phyloP scores from a whole-genome alignment of 2,888 invertebrate species.

The Entomobrya proxima region DNA sequence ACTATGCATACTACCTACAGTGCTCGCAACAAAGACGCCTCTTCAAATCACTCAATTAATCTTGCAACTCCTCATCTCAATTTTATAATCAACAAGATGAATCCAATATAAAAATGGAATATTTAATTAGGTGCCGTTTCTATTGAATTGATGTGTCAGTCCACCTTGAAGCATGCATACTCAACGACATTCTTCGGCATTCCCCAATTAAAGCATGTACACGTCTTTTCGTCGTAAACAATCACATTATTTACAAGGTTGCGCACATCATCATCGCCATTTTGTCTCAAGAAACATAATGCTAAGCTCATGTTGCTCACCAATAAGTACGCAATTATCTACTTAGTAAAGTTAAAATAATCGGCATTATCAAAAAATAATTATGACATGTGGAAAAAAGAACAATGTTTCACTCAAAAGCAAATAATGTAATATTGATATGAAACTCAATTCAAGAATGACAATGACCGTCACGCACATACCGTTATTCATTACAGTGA shows the following conservation, averaged over 20 bases:
- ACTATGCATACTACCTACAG: not conserved
- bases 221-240: not conserved
- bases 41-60: not conserved
- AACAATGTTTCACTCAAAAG: not conserved
- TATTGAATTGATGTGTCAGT: slow-evolving; percentile 34
- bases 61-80: not conserved
- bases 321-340: not conserved
- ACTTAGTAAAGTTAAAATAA: too few relatives aligned
- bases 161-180: slow-evolving; percentile 34
- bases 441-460: not conserved
- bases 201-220: slow-evolving; percentile 21
- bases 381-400: not conserved
- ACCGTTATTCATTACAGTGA: slow-evolving; percentile 71
- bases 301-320: too few relatives aligned
- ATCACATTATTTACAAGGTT: slow-evolving; percentile 41
- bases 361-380: not conserved
- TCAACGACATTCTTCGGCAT: not conserved
- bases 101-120: not conserved
- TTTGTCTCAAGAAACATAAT: not conserved
- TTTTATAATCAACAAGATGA: not conserved
- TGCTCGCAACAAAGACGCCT: not conserved
- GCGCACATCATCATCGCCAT: not conserved
- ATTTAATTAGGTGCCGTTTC: slow-evolving; percentile 21
- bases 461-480: not conserved
- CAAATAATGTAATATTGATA: not conserved